A percentile compares a stretch with the other conserved stretches of the same genome.
Conservation (phyloP, 2,113 vertebrate species). For the Callionymus lyra region DNA sequence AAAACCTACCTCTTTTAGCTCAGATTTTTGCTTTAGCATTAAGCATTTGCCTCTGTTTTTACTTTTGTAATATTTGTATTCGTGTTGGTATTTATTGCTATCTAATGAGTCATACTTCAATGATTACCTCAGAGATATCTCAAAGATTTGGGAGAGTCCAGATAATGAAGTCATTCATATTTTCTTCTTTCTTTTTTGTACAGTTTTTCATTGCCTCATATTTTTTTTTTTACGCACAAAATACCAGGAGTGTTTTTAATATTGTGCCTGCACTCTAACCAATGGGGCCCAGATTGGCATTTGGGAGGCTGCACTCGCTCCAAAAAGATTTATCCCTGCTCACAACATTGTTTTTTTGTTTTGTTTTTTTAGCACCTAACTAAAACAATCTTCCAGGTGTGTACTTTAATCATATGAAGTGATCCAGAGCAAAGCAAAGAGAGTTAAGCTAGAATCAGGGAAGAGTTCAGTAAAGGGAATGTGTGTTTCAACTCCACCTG, state of each 20-base stretch:
- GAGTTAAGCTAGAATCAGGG: constrained; percentile 11
- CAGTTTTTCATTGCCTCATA: constrained; percentile 37
- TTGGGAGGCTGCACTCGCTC: constrained; percentile 32
- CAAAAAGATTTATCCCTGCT: neutral
- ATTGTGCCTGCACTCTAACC: constrained; percentile 54
- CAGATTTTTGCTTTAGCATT: constrained; percentile 66
- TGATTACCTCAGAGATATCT: constrained; percentile 74
- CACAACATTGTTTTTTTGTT: neutral
- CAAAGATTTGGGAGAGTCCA: constrained; percentile 67
- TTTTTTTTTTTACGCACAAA: constrained; percentile 39
- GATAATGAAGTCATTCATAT: constrained; percentile 64
- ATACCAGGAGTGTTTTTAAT: constrained; percentile 48
- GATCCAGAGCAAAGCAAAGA: constrained; percentile 6
- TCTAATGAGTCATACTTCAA: constrained; percentile 69
- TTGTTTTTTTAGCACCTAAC: too few relatives aligned
- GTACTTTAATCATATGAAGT: constrained; percentile 1
- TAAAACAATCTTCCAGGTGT: neutral
- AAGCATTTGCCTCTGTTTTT: constrained; percentile 68
- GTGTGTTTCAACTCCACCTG: constrained; percentile 24
- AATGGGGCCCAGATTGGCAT: constrained; percentile 33
- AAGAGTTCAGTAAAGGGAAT: constrained; percentile 21
- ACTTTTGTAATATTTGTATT: constrained; percentile 72
- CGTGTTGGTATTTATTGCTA: constrained; percentile 75
- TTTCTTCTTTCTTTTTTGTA: constrained; percentile 28
- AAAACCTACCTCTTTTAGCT: constrained; percentile 72